Base-by-base conservation (phyloP, 2,797 vertebrate genomes). In the Eidolon dupreanum region DNA sequence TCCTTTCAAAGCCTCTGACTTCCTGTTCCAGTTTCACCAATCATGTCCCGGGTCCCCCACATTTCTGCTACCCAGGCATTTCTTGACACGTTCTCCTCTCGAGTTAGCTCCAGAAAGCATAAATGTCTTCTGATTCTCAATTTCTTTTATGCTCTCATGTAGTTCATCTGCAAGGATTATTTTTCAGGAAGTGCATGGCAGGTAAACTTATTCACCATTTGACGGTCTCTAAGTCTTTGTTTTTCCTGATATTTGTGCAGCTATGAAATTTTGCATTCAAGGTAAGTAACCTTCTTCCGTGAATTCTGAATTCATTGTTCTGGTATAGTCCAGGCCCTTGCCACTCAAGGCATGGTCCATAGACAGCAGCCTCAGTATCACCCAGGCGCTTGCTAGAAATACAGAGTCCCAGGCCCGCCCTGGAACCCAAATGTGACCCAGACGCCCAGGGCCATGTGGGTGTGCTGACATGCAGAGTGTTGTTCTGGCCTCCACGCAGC, bases 11-110 rank as follows among this genome's bases (percentile, higher is more conserved):
- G 59, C 24, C 4, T 43, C 12, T 5, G 68, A 73, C 65, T 59
- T 94, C 82, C 91, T 74, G 22, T 86, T 73, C 94, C 65, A 51
- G 74, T 43, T 70, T 41, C 68, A 88, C 46, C 59, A 51, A 66
- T 10, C 16, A 22, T 51, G 61, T 87, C 38, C 68, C 20, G 20
- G 38, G 19, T 7, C 88, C 36, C 28, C 33, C 19, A 26, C 0
- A 1, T 51, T 15, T 11, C 16, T 12, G 49, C 55, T 28, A 1
- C 2, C 19, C 38, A 78, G 51, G 28, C 70, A 33, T 65, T 85
- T 92, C 84, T 81, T 41, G 28, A 77, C 15, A 85, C 9, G 51
- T 12, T 33, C 2, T 57, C n/a, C 11, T 51, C 66, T 73, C 19
- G 78, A 85, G 41, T 41, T 57, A 70, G 15, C 43, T 68, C 81